Evolutionary conservation across 1,140 invertebrate genomes (phyloP).

Genomic region (Drosophila nebulosa): DNA sequence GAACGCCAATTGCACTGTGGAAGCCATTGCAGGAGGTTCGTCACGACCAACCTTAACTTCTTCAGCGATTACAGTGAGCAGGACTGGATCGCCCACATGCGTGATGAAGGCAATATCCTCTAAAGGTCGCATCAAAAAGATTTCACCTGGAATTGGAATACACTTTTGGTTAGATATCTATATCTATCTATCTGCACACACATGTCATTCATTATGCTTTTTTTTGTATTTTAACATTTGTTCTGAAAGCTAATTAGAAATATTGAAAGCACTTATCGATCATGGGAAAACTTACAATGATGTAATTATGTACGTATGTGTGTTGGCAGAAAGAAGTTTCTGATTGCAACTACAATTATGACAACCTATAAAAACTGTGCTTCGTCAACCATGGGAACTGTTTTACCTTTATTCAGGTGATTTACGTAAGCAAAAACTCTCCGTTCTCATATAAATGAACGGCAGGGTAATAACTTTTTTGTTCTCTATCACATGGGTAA

Average conservation of each 20-base stretch:
- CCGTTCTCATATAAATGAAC: neutral
- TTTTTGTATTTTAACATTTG: no score
- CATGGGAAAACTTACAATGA: neutral
- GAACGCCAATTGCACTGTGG: slow-evolving; percentile 89
- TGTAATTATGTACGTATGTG: neutral
- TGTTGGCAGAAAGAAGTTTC: neutral
- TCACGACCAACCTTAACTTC: slow-evolving; percentile 87
- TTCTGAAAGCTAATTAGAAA: neutral
- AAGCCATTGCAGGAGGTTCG: slow-evolving; percentile 88
- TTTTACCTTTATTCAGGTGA: neutral
- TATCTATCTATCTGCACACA: no score
- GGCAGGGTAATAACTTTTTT: neutral
- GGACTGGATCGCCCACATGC: slow-evolving; percentile 88
- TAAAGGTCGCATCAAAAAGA: slow-evolving; percentile 87
- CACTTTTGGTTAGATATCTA: neutral
- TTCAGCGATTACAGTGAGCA: slow-evolving; percentile 91
- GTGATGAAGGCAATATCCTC: slow-evolving; percentile 89
- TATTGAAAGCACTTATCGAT: neutral
- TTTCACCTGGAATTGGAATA: slow-evolving; percentile 84
- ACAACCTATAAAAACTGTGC: neutral
- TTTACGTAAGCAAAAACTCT: neutral
- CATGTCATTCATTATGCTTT: no score
- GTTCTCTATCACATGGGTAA: no score
- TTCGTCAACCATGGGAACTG: neutral
- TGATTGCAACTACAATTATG: slow-evolving; percentile 2